phyloP scores from a whole-genome alignment of 92 coral and sea anemone species.

The Isaurus tuberculatus region DNA sequence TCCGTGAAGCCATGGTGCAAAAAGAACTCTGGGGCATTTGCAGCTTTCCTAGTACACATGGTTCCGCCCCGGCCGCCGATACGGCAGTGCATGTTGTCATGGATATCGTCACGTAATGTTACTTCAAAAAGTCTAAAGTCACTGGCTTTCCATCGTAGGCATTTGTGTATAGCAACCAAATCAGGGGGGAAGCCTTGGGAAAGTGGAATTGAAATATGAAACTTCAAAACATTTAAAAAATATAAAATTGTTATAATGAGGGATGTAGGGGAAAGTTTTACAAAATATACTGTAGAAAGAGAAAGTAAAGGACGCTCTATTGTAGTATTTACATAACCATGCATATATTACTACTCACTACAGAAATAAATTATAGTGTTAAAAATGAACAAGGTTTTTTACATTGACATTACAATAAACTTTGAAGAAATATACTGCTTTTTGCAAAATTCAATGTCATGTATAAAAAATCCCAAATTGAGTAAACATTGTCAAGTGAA shows the following conservation, averaged over 20 bases:
- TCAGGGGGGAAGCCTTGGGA: conserved; percentile 86
- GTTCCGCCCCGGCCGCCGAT: conserved; percentile 85
- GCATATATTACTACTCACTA: too few relatives aligned
- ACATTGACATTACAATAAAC: too few relatives aligned
- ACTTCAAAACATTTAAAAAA: background rate
- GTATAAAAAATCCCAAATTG: too few relatives aligned
- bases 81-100: conserved; percentile 89
- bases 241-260: background rate
- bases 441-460: too few relatives aligned
- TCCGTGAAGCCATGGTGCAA: conserved; percentile 84
- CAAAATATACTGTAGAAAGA: too few relatives aligned
- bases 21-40: conserved; percentile 90
- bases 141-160: conserved; percentile 57
- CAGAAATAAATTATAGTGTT: too few relatives aligned
- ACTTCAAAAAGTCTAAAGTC: conserved; percentile 70
- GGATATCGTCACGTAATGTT: conserved; percentile 75
- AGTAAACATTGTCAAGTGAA: too few relatives aligned
- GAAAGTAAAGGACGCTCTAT: too few relatives aligned
- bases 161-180: conserved; percentile 77
- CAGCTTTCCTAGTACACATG: conserved; percentile 76
- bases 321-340: too few relatives aligned
- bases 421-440: too few relatives aligned
- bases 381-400: too few relatives aligned
- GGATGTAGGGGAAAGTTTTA: too few relatives aligned
- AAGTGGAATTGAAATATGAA: background rate